Evolutionary conservation across 1,140 invertebrate genomes (phyloP), one percentile per base, ranked within the genome.

Genomic region (Bombus consobrinus): DNA sequence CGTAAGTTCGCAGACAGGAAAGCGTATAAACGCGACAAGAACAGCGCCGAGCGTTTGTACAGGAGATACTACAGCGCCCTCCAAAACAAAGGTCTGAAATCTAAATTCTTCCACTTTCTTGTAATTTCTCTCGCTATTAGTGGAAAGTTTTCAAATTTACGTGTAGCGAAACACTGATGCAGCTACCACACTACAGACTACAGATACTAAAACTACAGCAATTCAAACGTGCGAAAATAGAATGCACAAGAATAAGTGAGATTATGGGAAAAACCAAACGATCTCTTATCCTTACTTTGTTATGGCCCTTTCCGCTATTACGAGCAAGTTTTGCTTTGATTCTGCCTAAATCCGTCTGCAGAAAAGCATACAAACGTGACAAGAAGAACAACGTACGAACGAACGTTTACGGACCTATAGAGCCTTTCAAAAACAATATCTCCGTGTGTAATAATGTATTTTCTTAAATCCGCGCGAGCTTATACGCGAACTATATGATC

Each of bases 281-380:
- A 64, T 68, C 59, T 68, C 59, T 32, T 68, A 32, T 43, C 47
- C 41, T 53, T 28, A 80, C 32, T 69, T 69, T 47, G 64, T 80
- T 69, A 34, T 10, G 10, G 13, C 32, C 53, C 15, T 43, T 69
- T 80, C 64, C 41, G 41, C 62, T 57, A 59, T 81, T 71, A 57
- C 53, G 8, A 6, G 66, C 32, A 32, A 59, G 28, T 22, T 72
- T 73, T 72, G 43, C 37, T 72, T 53, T 39, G 37, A 41, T 47
- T 73, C 47, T 34, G 28, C 4, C 18, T 43, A 73, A 81, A 81
- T 81, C 12, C 32, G n/a, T 39, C 22, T 13, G 28, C 47, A 37
- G 37, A 28, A 41, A 72, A 71, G 79, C 79, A 59, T 59, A 80
- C 32, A 80, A 43, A n/a, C 32, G 78, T 47, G 25, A 69, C 32